Evolutionary conservation across 2,113 vertebrate genomes (phyloP).

Genomic region (Cathartes aura): DNA sequence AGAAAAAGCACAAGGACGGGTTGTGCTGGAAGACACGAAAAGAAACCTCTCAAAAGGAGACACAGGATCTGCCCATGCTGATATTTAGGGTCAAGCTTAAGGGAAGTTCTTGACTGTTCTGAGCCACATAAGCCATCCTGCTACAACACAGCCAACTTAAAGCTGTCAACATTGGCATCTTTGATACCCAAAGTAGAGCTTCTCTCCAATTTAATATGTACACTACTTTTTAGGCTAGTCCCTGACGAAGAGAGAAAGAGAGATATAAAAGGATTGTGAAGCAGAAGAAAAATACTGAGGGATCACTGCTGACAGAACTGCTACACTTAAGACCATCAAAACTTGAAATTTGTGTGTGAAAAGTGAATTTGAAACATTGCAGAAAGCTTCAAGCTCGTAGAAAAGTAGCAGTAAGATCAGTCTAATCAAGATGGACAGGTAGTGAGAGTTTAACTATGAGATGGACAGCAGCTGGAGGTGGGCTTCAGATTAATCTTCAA

Average conservation of each 20-base stretch:
- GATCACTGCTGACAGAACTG: not conserved
- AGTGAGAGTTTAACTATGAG: not conserved
- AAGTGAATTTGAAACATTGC: not conserved
- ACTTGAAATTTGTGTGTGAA: not conserved
- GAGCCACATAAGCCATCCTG: not conserved
- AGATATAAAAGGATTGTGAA: not conserved
- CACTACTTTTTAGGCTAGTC: not conserved
- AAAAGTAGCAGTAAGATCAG: not conserved
- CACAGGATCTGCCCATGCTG: not conserved
- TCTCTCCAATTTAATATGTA: not conserved
- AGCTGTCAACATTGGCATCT: not conserved
- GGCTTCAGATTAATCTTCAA: not conserved
- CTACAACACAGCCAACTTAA: not conserved
- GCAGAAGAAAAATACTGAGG: not conserved
- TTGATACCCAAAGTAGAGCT: not conserved
- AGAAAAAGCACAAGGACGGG: not conserved
- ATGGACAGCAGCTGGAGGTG: not conserved
- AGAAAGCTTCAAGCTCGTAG: not conserved
- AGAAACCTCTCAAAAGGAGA: not conserved
- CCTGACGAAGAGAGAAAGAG: not conserved
- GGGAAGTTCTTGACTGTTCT: not conserved
- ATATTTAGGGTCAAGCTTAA: not conserved
- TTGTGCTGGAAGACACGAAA: constrained; percentile 35
- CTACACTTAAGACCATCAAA: not conserved
- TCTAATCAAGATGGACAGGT: not conserved